These are phyloP conservation scores for Adrianichthys oophorus DNA, from an alignment of 2,797 vertebrate species.

Conservation along the genomic window DNA sequence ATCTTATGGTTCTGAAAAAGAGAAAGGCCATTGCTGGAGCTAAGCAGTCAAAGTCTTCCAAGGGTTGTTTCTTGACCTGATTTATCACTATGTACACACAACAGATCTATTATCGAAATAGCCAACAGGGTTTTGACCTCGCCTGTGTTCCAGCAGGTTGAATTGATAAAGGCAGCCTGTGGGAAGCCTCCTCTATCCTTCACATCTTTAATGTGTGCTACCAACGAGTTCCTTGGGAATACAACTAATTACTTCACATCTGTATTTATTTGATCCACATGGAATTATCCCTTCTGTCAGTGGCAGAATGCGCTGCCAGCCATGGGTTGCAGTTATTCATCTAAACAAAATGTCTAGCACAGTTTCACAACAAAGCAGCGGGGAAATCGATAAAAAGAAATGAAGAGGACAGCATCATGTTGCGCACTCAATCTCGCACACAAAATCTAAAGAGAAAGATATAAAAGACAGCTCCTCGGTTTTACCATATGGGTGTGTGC, in stretches of 20 bases:
- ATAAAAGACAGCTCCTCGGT: constrained; percentile 27
- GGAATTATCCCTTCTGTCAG: constrained; percentile 96
- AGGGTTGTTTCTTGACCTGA: constrained; percentile 67
- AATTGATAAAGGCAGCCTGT: constrained; percentile 98
- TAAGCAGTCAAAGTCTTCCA: constrained; percentile 56
- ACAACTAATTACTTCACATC: constrained; percentile 98
- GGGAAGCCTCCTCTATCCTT: constrained; percentile 90
- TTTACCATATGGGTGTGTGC: constrained; percentile 12
- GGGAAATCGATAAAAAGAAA: constrained; percentile 90
- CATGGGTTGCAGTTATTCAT: constrained; percentile 93
- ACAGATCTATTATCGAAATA: constrained; percentile 92
- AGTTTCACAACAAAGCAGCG: constrained; percentile 86
- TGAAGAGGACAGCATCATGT: constrained; percentile 68
- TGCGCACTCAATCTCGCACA: constrained; percentile 54
- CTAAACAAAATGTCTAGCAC: constrained; percentile 91
- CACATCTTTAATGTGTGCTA: constrained; percentile 92
- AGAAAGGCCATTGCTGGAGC: constrained; percentile 28
- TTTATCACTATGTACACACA: constrained; percentile 81
- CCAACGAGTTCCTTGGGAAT: constrained; percentile 94
- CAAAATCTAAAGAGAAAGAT: constrained; percentile 42
- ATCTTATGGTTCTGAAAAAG: constrained; percentile 65
- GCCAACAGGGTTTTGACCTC: constrained; percentile 94
- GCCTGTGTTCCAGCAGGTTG: constrained; percentile 94
- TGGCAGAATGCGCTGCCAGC: constrained; percentile 91
- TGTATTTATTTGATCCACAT: constrained; percentile 97